These are phyloP conservation scores for Callionymus lyra DNA, from an alignment of 2,113 vertebrate genomes.

Conservation along the genomic window DNA sequence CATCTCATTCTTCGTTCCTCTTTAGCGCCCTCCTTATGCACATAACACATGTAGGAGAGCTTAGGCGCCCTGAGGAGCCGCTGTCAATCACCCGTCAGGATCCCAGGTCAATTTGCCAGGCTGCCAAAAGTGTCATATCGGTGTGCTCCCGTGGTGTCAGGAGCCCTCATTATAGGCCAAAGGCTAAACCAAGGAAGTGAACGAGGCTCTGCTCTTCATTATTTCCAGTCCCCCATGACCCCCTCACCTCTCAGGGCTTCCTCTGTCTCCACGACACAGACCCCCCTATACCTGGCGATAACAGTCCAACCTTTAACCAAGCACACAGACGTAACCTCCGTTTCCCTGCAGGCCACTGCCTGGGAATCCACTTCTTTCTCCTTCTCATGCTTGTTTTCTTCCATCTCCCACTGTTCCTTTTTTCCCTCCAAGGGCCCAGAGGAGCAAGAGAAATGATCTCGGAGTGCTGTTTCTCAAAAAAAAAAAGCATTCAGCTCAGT, in stretches of 20 bases:
- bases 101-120: slow-evolving; percentile 61
- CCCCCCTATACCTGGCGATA: slow-evolving; percentile 20
- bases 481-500: slow-evolving; percentile 9
- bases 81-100: slow-evolving; percentile 61
- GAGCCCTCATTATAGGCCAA: slow-evolving; percentile 65
- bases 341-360: slow-evolving; percentile 26
- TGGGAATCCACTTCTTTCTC: slow-evolving; percentile 7
- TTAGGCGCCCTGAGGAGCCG: slow-evolving; percentile 38
- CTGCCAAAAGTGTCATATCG: slow-evolving; percentile 58
- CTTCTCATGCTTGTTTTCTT: slow-evolving; percentile 6
- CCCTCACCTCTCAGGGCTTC: slow-evolving; percentile 24
- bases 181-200: slow-evolving; percentile 68
- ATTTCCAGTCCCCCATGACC: slow-evolving; percentile 50
- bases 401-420: slow-evolving; percentile 4
- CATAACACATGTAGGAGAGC: slow-evolving; percentile 12
- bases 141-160: slow-evolving; percentile 48
- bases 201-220: slow-evolving; percentile 55
- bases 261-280: background rate
- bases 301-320: slow-evolving; percentile 32
- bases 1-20: slow-evolving; percentile 7
- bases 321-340: slow-evolving; percentile 3
- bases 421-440: slow-evolving; percentile 9
- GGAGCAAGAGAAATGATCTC: slow-evolving; percentile 17
- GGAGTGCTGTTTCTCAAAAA: slow-evolving; percentile 13
- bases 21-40: slow-evolving; percentile 8